Conservation (phyloP, 2,888 invertebrate genomes). For the Chironomus riparius region DNA sequence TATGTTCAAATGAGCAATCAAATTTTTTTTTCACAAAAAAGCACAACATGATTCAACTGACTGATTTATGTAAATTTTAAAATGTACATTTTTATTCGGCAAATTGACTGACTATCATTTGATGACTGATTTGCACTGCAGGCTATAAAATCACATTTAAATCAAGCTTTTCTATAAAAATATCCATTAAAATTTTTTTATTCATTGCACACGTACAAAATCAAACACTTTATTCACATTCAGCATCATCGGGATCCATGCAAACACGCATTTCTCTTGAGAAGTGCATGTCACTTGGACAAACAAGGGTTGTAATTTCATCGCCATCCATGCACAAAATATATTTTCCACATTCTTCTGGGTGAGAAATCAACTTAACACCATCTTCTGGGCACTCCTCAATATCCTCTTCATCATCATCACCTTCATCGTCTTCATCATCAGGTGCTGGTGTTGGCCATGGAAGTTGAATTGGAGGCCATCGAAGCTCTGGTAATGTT, state of each 20-base stretch:
- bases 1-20: too few species aligned
- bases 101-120: too few species aligned
- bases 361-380: conserved; percentile 1
- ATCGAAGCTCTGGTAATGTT: not conserved
- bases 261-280: not conserved
- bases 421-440: not conserved
- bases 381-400: conserved; percentile 11
- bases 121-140: too few species aligned
- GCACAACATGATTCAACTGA: too few species aligned
- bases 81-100: too few species aligned
- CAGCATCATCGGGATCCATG: conserved; percentile 1
- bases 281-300: not conserved
- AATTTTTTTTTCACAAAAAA: too few species aligned
- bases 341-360: not conserved
- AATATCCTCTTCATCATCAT: not conserved
- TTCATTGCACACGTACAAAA: not conserved
- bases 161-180: too few species aligned
- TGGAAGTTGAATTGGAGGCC: not conserved
- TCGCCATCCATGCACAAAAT: not conserved
- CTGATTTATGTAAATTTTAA: too few species aligned
- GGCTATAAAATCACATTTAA: too few species aligned
- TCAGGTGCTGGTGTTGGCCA: not conserved
- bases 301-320: not conserved
- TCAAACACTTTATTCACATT: conserved; percentile 1
- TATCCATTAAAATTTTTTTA: too few species aligned